Evolutionary conservation across 2,797 vertebrate species (phyloP).

Genomic region (Margarornis squamiger): DNA sequence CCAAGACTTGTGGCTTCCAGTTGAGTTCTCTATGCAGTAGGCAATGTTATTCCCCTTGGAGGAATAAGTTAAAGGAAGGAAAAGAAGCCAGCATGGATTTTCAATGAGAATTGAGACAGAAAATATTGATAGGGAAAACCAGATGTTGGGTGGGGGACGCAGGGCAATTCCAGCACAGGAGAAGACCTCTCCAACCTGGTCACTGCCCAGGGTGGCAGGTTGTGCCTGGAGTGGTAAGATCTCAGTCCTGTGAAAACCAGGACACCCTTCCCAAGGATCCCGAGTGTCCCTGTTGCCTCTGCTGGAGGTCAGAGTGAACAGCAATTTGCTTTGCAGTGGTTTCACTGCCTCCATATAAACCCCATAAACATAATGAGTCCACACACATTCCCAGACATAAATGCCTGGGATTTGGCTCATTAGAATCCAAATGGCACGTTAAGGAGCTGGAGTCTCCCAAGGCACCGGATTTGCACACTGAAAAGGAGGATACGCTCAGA

Average conservation of each 20-base stretch:
- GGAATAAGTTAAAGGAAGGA: too few relatives aligned
- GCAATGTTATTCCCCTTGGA: background rate
- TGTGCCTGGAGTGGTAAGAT: fast-evolving
- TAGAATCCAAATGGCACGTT: background rate
- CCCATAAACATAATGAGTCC: background rate
- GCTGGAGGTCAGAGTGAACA: background rate
- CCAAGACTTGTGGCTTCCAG: background rate
- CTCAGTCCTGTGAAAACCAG: background rate
- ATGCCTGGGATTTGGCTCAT: background rate
- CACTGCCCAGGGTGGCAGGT: background rate
- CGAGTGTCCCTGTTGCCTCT: fast-evolving
- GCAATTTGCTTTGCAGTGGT: background rate
- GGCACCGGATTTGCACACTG: fast-evolving
- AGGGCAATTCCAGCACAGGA: background rate
- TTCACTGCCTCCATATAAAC: background rate
- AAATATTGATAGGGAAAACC: background rate
- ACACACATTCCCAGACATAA: background rate
- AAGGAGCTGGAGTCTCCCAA: background rate
- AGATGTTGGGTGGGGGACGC: background rate
- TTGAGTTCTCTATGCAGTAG: background rate
- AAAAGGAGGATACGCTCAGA: background rate
- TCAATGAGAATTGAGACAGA: background rate
- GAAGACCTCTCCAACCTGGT: background rate
- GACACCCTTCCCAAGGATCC: fast-evolving
- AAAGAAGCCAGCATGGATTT: background rate